These are phyloP conservation scores for Galerucella calmariensis DNA, from an alignment of 2,888 invertebrate genomes.

Conservation along the genomic window DNA sequence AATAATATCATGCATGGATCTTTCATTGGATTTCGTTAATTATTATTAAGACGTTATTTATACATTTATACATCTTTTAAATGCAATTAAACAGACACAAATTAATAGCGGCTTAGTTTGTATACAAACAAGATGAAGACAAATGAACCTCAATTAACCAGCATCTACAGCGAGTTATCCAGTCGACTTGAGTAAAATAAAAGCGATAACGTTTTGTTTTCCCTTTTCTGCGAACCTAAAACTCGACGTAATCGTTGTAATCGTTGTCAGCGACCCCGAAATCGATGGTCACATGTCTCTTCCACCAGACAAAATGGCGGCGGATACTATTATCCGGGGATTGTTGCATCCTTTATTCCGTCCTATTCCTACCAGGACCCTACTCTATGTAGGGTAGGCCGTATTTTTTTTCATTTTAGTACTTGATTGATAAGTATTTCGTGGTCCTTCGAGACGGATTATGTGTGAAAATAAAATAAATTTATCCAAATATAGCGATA, in stretches of 20 bases:
- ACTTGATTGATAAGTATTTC: neutral
- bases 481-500: neutral
- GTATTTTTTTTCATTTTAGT: neutral
- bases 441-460: too few species aligned
- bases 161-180: neutral
- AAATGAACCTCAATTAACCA: conserved; percentile 25
- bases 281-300: conserved; percentile 64
- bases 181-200: conserved; percentile 18
- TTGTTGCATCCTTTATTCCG: conserved; percentile 35
- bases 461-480: neutral
- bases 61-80: neutral
- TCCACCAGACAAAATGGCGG: conserved; percentile 63
- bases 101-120: conserved; percentile 7
- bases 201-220: conserved; percentile 17
- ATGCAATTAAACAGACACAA: neutral
- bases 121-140: conserved; percentile 26
- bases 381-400: neutral
- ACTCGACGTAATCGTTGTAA: conserved; percentile 22
- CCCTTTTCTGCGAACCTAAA: conserved; percentile 15
- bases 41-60: neutral
- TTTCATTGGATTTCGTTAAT: too few species aligned
- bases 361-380: conserved; percentile 14
- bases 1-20: too few species aligned
- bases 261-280: conserved; percentile 33
- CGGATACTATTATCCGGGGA: conserved; percentile 45